Evolutionary conservation across 2,113 vertebrate genomes (phyloP).

Genomic region (Typhlomys cinereus): DNA sequence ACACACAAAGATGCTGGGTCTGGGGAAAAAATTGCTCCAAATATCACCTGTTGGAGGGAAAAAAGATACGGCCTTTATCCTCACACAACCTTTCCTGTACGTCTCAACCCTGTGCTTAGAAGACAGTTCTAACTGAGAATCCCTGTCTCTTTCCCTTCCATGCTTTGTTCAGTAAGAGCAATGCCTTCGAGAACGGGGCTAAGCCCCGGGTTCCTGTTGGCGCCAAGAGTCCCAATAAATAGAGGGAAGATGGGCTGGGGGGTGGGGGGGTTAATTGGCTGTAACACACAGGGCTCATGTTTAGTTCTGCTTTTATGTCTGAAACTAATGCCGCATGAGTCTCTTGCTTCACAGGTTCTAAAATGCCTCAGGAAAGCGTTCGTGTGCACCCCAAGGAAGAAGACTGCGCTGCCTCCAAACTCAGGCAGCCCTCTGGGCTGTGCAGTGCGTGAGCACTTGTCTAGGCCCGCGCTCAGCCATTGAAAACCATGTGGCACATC

Average conservation of each 20-base stretch:
- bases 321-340: background rate
- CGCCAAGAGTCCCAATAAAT: too few relatives aligned
- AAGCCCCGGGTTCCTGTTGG: too few relatives aligned
- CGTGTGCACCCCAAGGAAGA: background rate
- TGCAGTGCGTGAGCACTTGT: too few relatives aligned
- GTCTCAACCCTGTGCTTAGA: background rate
- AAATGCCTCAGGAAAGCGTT: background rate
- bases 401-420: background rate
- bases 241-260: background rate
- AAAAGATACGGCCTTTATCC: background rate
- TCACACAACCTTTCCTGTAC: background rate
- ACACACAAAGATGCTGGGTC: too few relatives aligned
- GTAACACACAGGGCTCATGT: background rate
- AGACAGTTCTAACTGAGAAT: background rate
- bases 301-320: background rate
- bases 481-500: rapidly evolving
- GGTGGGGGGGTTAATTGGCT: too few relatives aligned
- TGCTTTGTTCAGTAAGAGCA: background rate
- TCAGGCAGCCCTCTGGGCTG: background rate
- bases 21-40: too few relatives aligned
- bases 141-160: background rate
- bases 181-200: background rate
- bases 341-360: background rate
- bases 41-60: too few relatives aligned
- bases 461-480: background rate